Base-by-base conservation (phyloP, 2,113 vertebrate genomes). In the Gulo gulo region DNA sequence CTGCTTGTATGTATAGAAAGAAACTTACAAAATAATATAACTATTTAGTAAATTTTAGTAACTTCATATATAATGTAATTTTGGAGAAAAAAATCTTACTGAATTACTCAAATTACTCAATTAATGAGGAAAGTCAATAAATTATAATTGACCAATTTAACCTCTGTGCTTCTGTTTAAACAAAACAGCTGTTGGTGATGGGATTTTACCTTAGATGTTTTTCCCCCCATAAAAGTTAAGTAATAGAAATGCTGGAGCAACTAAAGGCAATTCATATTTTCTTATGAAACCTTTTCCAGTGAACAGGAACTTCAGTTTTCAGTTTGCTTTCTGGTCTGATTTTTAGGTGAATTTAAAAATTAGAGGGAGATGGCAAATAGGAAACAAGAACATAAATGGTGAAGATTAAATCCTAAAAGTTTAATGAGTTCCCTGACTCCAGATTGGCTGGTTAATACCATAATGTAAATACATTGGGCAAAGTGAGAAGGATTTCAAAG, bases 341-440 rank as follows among this genome's bases (percentile, higher is more conserved):
- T 91, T 95, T 81, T 26, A 57, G 69, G n/a, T 71, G 26, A 94
- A 59, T 82, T 97, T 88, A 97, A 95, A 82, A 89, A 67, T 88
- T 89, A 79, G 57, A 94, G 11, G 24, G 55, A 18, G 34, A 78
- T 74, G 50, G n/a, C 29, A 94, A 61, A 39, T 63, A 79, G 34
- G 4, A 94, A 63, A 78, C 83, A 13, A 89, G 91, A 9, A n/a
- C 14, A 69, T 57, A 67, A 76, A 26, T 79, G 7, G 52, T 39
- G 34, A 88, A 20, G 80, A 91, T 61, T 90, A 96, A 86, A 88
- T 88, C 50, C 18, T 95, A n/a, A 47, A 91, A 45, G 1, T 23
- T 90, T 67, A 78, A 31, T 67, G 0, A n/a, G 55, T 94, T 97
- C 61, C 61, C 59, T 85, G 47, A 73, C 83, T 90, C 39, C 26